Evolutionary conservation across 92 coral and sea anemone genomes (phyloP).

Genomic region (Diadumene lineata): DNA sequence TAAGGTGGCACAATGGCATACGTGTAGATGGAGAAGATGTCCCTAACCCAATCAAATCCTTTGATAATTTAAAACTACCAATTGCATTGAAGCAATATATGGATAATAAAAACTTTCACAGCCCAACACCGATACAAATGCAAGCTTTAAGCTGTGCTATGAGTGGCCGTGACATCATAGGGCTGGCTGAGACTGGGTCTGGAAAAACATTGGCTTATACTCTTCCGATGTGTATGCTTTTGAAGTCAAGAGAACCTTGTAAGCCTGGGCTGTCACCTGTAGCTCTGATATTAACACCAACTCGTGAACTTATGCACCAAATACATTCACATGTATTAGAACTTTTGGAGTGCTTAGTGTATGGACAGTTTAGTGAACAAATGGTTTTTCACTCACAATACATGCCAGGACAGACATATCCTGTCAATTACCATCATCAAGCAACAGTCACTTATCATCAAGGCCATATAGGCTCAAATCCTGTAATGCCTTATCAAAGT

Average conservation of each 20-base stretch:
- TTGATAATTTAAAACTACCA: constrained; percentile 73
- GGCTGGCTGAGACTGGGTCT: constrained; percentile 98
- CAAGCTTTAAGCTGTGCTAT: constrained; percentile 93
- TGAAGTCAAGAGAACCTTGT: constrained; percentile 74
- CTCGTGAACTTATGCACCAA: constrained; percentile 96
- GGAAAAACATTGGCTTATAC: constrained; percentile 93
- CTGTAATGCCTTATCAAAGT: not conserved
- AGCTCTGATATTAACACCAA: constrained; percentile 85
- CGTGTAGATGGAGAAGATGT: constrained; percentile 85
- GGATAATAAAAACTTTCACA: constrained; percentile 47
- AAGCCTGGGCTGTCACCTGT: constrained; percentile 71
- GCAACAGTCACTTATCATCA: not conserved
- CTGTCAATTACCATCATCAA: not conserved
- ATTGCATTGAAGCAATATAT: constrained; percentile 60
- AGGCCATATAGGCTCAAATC: not conserved
- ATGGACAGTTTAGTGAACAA: not conserved
- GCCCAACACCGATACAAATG: constrained; percentile 93
- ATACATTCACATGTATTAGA: constrained; percentile 59
- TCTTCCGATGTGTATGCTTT: constrained; percentile 83
- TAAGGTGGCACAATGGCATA: constrained; percentile 88
- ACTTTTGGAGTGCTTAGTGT: constrained; percentile 38
- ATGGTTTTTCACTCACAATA: not conserved
- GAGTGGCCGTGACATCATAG: constrained; percentile 97
- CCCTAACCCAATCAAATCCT: constrained; percentile 81
- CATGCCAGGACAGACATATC: not conserved